Evolutionary conservation across 23 tunicate genomes (phyloP).

Genomic region (Trididemnum nubilum): DNA sequence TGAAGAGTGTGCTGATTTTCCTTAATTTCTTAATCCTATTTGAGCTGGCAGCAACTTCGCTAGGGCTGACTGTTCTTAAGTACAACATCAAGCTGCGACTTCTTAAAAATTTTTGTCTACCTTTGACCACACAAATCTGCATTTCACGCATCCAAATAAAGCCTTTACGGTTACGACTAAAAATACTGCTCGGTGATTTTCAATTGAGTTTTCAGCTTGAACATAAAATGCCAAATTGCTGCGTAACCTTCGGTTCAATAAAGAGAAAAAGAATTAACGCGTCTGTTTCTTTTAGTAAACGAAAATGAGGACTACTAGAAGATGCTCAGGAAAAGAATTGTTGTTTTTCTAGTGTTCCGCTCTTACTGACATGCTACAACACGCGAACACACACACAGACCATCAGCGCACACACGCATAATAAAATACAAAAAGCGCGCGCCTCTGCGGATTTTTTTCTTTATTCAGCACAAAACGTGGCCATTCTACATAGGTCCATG

Average conservation of each 20-base stretch:
- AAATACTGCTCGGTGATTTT: too few species aligned
- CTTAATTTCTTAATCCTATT: too few species aligned
- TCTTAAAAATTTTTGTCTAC: too few species aligned
- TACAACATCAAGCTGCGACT: too few species aligned
- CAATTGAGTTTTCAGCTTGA: background rate
- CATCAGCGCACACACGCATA: background rate
- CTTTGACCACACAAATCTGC: too few species aligned
- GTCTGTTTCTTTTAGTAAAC: background rate
- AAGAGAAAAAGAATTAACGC: background rate
- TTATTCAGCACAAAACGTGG: constrained; percentile 2
- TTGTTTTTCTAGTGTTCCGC: constrained; percentile 23
- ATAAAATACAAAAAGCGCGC: background rate
- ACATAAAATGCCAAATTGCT: background rate
- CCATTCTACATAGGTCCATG: constrained; percentile 1
- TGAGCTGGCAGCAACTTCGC: too few species aligned
- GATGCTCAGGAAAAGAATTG: constrained; percentile 26
- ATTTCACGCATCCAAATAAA: too few species aligned
- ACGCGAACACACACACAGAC: background rate
- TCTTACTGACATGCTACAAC: too few species aligned
- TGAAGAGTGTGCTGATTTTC: too few species aligned
- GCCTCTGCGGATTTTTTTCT: background rate
- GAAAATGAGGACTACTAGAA: background rate
- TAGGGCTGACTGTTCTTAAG: too few species aligned
- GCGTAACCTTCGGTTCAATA: constrained; percentile 12
- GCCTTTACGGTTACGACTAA: too few species aligned